Base-by-base conservation (phyloP, 2,888 invertebrate species). In the Atherix ibis region DNA sequence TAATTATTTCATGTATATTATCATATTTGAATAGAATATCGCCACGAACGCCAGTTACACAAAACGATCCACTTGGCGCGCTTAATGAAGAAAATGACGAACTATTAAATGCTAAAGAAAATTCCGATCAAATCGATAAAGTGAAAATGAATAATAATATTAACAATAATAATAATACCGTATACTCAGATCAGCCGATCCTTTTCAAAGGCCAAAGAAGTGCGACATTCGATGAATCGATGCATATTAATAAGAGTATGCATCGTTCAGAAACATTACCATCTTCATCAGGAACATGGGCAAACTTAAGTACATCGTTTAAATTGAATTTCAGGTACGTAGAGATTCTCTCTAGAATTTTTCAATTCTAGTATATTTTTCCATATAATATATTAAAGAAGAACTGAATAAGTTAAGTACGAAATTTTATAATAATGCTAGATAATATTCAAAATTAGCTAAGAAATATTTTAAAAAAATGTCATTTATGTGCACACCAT, bases 1-100 rank as follows among this genome's bases (percentile, higher is more conserved):
- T n/a, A n/a, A n/a, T n/a, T n/a, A n/a, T n/a, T n/a, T n/a, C n/a
- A n/a, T n/a, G n/a, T n/a, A n/a, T n/a, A n/a, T n/a, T n/a, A n/a
- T n/a, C n/a, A n/a, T n/a, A n/a, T n/a, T n/a, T n/a, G n/a, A n/a
- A n/a, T n/a, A 77, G 76, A 50, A 61, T 73, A 31, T 77, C 80
- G 1, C 77, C 76, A 22, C 69, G 87, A 36, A 88, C 87, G 3
- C 82, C 87, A 1, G 88, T 92, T 1, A 81, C 89, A 0, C 76
- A 84, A 51, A 88, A 91, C 58, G 92, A 92, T 63, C 92, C 92
- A 0, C 64, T 92, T 15, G 92, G 91, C 5, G 87, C 89, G 4
- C 65, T 91, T 2, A 58, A 67, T 36, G 64, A 62, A 42, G 58
- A 58, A 33, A 51, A 53, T 31, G 43, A 58, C 10, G 38, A 37